A percentile compares a stretch with the other conserved stretches of the same genome.
Evolutionary conservation across 2,888 invertebrate genomes (phyloP).

Genomic region (Drosophila fungiperda): DNA sequence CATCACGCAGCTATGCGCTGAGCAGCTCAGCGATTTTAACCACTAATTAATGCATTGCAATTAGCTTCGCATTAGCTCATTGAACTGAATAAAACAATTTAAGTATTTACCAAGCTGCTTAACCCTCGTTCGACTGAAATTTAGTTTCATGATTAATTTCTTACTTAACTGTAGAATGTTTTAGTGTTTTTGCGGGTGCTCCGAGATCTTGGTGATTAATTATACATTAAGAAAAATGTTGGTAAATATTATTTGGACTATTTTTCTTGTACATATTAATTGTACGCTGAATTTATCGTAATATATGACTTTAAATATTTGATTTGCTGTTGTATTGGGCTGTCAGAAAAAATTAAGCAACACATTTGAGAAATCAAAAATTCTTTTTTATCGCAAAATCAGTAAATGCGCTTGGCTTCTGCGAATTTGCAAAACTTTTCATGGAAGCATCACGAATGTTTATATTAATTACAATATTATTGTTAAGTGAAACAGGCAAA

Average conservation of each 20-base stretch:
- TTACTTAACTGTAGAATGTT: not conserved
- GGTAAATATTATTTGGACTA: too few species aligned
- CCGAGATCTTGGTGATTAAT: not conserved
- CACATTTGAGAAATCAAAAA: not conserved
- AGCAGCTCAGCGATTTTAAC: not conserved
- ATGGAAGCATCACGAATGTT: not conserved
- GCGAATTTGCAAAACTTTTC: constrained; percentile 7
- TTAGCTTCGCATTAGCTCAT: constrained; percentile 51
- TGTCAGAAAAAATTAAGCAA: not conserved
- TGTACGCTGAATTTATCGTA: not conserved
- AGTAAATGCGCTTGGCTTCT: not conserved
- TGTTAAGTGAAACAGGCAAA: constrained; percentile 17
- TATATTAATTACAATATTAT: not conserved
- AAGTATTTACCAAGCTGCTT: not conserved
- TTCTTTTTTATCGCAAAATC: not conserved
- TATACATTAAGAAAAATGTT: not conserved
- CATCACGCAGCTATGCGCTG: constrained; percentile 13
- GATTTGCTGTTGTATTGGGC: not conserved
- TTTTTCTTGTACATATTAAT: not conserved
- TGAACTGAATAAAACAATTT: constrained; percentile 42
- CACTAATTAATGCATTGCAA: constrained; percentile 55
- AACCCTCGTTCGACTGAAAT: not conserved
- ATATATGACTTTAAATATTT: not conserved
- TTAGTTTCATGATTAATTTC: not conserved
- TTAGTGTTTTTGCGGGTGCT: not conserved